phyloP scores from a whole-genome alignment of 2,113 vertebrate genomes.

The Colius striatus region DNA sequence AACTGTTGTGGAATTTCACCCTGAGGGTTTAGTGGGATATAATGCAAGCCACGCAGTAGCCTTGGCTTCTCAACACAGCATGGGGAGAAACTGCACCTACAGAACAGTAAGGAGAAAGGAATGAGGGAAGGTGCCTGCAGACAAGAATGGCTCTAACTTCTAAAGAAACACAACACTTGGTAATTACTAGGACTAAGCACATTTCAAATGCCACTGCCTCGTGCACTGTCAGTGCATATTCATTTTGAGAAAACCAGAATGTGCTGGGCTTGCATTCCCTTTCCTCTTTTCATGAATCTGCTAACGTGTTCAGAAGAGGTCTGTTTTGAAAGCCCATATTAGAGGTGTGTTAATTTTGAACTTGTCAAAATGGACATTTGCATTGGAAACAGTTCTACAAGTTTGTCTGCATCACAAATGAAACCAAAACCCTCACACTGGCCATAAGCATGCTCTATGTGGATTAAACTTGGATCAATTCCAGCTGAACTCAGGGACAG shows the following conservation, averaged over 20 bases:
- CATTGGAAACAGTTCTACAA: not conserved
- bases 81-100: constrained; percentile 16
- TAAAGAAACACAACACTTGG: constrained; percentile 14
- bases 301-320: constrained; percentile 1
- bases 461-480: not conserved
- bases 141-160: constrained; percentile 2
- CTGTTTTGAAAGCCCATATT: constrained; percentile 37
- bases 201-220: not conserved
- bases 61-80: constrained; percentile 7
- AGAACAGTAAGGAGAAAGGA: constrained; percentile 50
- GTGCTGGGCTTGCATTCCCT: constrained; percentile 50
- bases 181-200: constrained; percentile 34
- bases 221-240: constrained; percentile 11
- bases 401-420: not conserved
- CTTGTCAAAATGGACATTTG: not conserved
- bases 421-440: not conserved
- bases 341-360: constrained; percentile 32
- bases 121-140: constrained; percentile 57
- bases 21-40: constrained; percentile 10
- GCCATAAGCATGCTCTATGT: not conserved
- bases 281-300: constrained; percentile 25
- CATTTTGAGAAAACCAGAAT: constrained; percentile 41
- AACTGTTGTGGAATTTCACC: constrained; percentile 55
- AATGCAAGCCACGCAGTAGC: not conserved
- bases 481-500: not conserved